Percentiles rank a stretch among this genome's conserved stretches.
Evolutionary conservation across 1,140 invertebrate genomes (phyloP).

Genomic region (Calycopis cecrops): DNA sequence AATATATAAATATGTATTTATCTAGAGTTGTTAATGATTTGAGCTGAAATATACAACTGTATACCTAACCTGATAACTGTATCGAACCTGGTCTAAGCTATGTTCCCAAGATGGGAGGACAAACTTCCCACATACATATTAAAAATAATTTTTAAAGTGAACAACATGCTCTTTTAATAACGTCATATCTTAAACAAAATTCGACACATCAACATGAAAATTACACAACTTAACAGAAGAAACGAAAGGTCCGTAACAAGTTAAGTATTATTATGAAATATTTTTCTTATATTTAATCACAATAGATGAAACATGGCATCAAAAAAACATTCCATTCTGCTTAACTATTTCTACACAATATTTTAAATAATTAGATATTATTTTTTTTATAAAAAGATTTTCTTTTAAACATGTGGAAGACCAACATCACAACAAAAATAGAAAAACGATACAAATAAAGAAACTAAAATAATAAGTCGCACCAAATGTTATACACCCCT

Average conservation of each 20-base stretch:
- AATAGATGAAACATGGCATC: conserved; percentile 46
- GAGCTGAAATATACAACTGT: conserved; percentile 45
- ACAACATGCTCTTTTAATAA: not conserved
- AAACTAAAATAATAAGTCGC: conserved; percentile 29
- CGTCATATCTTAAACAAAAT: not conserved
- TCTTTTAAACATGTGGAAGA: conserved; percentile 63
- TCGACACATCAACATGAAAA: conserved; percentile 24
- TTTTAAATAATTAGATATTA: conserved; percentile 63
- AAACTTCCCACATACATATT: not conserved
- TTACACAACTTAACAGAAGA: conserved; percentile 33
- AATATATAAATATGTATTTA: conserved; percentile 68
- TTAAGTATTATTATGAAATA: conserved; percentile 28
- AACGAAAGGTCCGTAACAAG: conserved; percentile 27
- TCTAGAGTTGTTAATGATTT: conserved; percentile 68
- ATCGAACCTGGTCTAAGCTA: conserved; percentile 3
- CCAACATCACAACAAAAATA: conserved; percentile 72
- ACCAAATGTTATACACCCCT: conserved; percentile 21
- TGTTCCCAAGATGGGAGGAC: no score
- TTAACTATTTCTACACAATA: conserved; percentile 56
- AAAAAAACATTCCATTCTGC: conserved; percentile 44
- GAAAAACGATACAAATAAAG: conserved; percentile 52
- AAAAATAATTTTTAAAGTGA: conserved; percentile 9
- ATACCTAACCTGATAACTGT: not conserved
- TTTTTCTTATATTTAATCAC: conserved; percentile 23
- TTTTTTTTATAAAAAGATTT: conserved; percentile 43